Percentiles rank a stretch among this genome's conserved stretches.
These are phyloP conservation scores for Phrynocephalus versicolor DNA, from an alignment of 2,113 vertebrate species.

Conservation along the genomic window DNA sequence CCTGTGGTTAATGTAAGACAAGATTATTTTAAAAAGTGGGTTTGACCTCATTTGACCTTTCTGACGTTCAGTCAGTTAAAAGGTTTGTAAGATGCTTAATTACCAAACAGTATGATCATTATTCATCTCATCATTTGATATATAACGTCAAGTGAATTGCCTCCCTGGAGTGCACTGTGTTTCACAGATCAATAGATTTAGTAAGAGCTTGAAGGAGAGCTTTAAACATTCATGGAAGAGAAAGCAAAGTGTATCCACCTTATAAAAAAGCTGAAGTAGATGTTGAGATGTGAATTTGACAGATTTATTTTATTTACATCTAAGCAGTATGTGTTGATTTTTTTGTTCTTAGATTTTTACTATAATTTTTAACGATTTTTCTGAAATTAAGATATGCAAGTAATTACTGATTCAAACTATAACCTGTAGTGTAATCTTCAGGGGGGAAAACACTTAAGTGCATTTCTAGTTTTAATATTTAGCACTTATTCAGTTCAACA, in stretches of 20 bases:
- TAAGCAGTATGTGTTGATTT: conserved; percentile 50
- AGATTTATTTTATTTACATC: conserved; percentile 66
- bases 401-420: background rate
- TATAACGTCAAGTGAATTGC: conserved; percentile 92
- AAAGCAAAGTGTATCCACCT: conserved; percentile 64
- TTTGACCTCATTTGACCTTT: conserved; percentile 86
- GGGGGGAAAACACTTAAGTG: too few relatives aligned
- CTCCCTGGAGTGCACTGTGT: conserved; percentile 88
- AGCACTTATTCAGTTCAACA: background rate
- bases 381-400: conserved; percentile 33
- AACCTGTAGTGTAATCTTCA: background rate
- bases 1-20: conserved; percentile 53
- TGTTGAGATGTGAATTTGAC: conserved; percentile 52
- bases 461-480: too few relatives aligned
- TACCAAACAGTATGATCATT: conserved; percentile 94
- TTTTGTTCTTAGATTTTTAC: conserved; percentile 34
- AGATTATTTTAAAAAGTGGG: conserved; percentile 73
- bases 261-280: conserved; percentile 65
- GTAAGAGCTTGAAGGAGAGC: conserved; percentile 83
- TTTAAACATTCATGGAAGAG: conserved; percentile 76
- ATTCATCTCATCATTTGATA: conserved; percentile 97
- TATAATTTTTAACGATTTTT: background rate
- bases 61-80: conserved; percentile 88
- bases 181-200: conserved; percentile 98
- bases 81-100: conserved; percentile 96